phyloP scores from a whole-genome alignment of 2,797 vertebrate genomes.

The Phrynocephalus guinanensis region DNA sequence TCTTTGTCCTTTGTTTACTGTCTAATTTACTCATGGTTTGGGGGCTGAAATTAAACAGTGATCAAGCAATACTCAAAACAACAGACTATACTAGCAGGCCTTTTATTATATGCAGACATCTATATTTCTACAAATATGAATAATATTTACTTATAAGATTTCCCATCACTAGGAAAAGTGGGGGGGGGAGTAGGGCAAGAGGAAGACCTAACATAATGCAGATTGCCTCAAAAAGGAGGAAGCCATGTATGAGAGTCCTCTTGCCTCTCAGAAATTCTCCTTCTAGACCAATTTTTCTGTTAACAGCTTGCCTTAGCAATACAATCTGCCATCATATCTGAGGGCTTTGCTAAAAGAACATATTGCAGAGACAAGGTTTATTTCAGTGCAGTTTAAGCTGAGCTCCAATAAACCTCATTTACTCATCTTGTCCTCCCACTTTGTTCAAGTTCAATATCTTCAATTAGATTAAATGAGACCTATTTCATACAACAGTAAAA shows the following conservation, averaged over 20 bases:
- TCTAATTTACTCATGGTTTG: too few relatives aligned
- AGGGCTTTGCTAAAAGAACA: background rate
- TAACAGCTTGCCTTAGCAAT: background rate
- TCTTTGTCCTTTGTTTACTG: too few relatives aligned
- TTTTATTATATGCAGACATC: too few relatives aligned
- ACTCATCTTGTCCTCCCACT: conserved; percentile 62
- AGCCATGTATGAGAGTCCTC: background rate
- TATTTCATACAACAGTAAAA: conserved; percentile 68
- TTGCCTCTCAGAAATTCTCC: background rate
- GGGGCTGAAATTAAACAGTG: too few relatives aligned
- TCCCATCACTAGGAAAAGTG: too few relatives aligned
- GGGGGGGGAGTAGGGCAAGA: too few relatives aligned
- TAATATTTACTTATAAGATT: too few relatives aligned
- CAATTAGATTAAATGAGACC: conserved; percentile 63
- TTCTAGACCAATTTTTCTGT: background rate
- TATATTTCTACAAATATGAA: too few relatives aligned
- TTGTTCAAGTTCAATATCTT: conserved; percentile 67
- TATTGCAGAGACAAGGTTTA: conserved; percentile 33
- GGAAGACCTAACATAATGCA: too few relatives aligned
- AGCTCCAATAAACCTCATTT: conserved; percentile 68
- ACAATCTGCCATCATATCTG: background rate
- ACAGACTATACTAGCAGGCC: too few relatives aligned
- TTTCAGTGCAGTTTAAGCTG: conserved; percentile 55
- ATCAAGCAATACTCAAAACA: too few relatives aligned
- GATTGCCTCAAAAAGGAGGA: too few relatives aligned